Percentiles rank a stretch among this genome's conserved stretches.
phyloP scores from a whole-genome alignment of 64 coral and sea anemone genomes.

The Stichodactyla mertensii region DNA sequence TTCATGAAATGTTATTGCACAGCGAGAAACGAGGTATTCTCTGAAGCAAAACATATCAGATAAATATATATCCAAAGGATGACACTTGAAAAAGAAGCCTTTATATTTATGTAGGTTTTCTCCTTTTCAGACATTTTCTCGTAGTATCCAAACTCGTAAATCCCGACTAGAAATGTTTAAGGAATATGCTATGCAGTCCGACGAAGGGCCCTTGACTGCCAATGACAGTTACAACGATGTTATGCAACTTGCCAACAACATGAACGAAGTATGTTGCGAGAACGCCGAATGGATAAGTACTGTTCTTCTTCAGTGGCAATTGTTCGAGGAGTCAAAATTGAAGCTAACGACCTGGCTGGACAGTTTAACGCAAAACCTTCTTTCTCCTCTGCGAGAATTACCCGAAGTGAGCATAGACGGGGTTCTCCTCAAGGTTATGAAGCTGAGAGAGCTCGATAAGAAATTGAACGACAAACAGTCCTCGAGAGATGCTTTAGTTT shows the following conservation, averaged over 20 bases:
- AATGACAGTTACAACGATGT: slow-evolving; percentile 48
- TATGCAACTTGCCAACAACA: slow-evolving; percentile 71
- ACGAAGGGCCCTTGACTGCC: neutral
- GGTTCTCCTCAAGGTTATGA: slow-evolving; percentile 75
- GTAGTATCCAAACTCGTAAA: slow-evolving; percentile 67
- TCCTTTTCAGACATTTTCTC: slow-evolving; percentile 40
- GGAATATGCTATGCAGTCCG: slow-evolving; percentile 33
- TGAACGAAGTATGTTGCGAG: slow-evolving; percentile 82
- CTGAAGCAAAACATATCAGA: no score
- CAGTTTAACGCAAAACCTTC: slow-evolving; percentile 42
- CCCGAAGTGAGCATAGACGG: slow-evolving; percentile 66
- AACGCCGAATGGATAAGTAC: slow-evolving; percentile 66
- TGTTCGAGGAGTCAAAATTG: slow-evolving; percentile 60
- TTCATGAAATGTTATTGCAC: no score
- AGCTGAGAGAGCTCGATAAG: slow-evolving; percentile 70
- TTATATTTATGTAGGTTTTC: neutral
- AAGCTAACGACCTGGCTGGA: slow-evolving; percentile 64
- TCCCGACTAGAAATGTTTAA: slow-evolving; percentile 72
- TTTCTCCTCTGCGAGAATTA: slow-evolving; percentile 37
- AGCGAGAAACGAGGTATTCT: no score
- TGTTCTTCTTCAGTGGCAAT: slow-evolving; percentile 77
- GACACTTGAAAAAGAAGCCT: neutral
- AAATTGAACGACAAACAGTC: slow-evolving; percentile 76
- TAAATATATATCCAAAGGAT: no score
- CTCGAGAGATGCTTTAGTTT: slow-evolving; percentile 54